Conservation (phyloP, 2,888 invertebrate species). For the Tenthredo scrophulariae region DNA sequence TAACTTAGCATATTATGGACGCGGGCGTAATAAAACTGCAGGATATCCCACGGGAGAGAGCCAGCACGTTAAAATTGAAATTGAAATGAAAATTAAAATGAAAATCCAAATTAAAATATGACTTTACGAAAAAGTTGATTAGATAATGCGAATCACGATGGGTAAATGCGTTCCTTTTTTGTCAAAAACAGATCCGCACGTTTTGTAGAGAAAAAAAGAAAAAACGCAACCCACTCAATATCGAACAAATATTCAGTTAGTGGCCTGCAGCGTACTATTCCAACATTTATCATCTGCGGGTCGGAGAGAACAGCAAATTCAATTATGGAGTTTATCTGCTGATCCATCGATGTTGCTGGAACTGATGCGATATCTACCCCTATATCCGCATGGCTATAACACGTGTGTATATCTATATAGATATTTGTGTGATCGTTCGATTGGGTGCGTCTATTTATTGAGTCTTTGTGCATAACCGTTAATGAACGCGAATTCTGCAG, state of each 20-base stretch:
- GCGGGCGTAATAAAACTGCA: background rate
- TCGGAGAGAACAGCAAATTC: slow-evolving; percentile 41
- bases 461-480: slow-evolving; percentile 24
- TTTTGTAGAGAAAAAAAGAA: background rate
- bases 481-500: slow-evolving; percentile 1
- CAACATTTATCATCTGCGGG: slow-evolving; percentile 41
- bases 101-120: background rate
- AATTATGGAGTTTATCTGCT: slow-evolving; percentile 45
- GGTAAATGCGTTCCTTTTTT: background rate
- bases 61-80: background rate
- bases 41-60: background rate
- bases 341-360: slow-evolving; percentile 36
- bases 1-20: slow-evolving; percentile 29
- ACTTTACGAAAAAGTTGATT: background rate
- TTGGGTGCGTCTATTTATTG: slow-evolving; percentile 23
- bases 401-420: background rate
- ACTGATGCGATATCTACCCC: slow-evolving; percentile 29
- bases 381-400: background rate
- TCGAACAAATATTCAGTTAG: slow-evolving; percentile 39
- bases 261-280: slow-evolving; percentile 18
- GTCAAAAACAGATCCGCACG: background rate
- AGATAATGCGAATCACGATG: background rate
- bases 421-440: background rate
- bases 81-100: no score
- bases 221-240: background rate